These are phyloP conservation scores for Helogale parvula DNA, from an alignment of 2,113 vertebrate genomes.

Conservation along the genomic window DNA sequence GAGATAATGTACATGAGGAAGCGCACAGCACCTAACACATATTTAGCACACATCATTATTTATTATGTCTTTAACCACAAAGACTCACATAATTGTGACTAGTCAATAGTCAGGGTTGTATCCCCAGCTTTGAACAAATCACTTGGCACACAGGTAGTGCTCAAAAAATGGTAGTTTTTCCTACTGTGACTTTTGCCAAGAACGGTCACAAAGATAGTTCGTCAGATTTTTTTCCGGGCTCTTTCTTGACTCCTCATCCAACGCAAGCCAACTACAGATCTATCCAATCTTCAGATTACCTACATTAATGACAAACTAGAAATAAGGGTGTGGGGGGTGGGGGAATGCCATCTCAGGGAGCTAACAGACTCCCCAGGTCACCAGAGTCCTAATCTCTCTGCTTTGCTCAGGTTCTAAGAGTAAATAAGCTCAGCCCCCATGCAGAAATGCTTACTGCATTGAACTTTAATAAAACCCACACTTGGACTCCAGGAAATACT, in stretches of 20 bases:
- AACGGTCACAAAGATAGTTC: background rate
- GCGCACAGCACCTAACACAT: background rate
- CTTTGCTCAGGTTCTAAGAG: background rate
- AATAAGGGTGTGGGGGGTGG: background rate
- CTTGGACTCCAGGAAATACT: background rate
- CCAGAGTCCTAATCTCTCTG: background rate
- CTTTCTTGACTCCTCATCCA: background rate
- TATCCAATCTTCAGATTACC: background rate
- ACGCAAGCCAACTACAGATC: background rate
- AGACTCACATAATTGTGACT: background rate
- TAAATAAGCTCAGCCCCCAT: background rate
- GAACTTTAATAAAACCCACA: background rate
- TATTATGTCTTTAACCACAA: background rate
- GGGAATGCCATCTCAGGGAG: background rate
- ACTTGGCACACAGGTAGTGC: background rate
- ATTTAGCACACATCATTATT: background rate
- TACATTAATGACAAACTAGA: background rate
- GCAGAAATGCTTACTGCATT: background rate
- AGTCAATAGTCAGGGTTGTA: background rate
- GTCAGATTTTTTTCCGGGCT: background rate
- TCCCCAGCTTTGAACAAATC: background rate
- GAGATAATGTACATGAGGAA: background rate
- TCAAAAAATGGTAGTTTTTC: background rate
- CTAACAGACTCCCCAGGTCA: background rate
- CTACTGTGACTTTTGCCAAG: background rate